Evolutionary conservation across 1,140 invertebrate species (phyloP), one percentile per base, ranked within the genome.

Genomic region (Melipona quadrifasciata): DNA sequence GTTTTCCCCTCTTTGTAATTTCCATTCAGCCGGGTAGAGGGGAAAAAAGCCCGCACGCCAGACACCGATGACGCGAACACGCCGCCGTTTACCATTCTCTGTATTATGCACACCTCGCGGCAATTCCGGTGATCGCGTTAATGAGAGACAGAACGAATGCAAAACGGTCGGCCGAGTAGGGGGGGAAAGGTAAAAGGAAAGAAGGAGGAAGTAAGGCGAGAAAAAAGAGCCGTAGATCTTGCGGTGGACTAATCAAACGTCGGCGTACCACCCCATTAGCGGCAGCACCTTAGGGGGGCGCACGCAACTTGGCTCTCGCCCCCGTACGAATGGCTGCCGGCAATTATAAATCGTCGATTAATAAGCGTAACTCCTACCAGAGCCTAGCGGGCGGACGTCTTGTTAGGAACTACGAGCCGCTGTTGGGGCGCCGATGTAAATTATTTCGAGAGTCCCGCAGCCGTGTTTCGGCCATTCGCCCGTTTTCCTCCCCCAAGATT

Each of bases 301-400:
- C 87, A 88, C 84, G 86, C 79, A 82, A 85, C 86, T 75, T 79
- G 31, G 16, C 55, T 71, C 72, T 80, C 31, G 55, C 83, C 72
- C 86, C 61, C 79, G 67, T 71, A 85, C 86, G 74, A 82, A 61
- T 74, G 74, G 67, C 84, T 88, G 75, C 80, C 86, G 87, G 91
- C 88, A 93, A 91, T 92, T 92, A 93, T 92, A 86, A 92, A 91
- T 92, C 90, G 88, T 90, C 90, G 88, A 93, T 93, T 93, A 92
- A 92, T 92, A 91, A 92, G 88, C 86, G 86, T 90, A 87, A 87
- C 84, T 87, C 89, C 75, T 76, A 74, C 75, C 73, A 65, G 31
- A 31, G 78, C 72, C 80, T 82, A 85, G 74, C 24, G 8, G 39
- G 39, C 39, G 39, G 24, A 14, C 58, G 61, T 86, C 80, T 75